Evolutionary conservation across 2,888 invertebrate genomes (phyloP), one percentile per base, ranked within the genome.

Genomic region (Tinea pellionella): DNA sequence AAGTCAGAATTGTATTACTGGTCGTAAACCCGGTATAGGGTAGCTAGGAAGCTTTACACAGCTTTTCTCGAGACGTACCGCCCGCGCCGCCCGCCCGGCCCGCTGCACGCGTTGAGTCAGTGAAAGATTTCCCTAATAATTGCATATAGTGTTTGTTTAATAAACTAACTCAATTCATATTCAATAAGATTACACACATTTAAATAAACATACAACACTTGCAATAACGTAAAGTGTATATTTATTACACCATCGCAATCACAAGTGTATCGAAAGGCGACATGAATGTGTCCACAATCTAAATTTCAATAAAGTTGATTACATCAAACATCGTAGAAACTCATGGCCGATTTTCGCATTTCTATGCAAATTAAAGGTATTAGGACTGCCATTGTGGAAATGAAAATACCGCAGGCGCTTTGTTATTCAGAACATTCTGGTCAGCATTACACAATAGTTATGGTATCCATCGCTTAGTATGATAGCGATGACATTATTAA

Each of bases 261-360:
- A 47, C 47, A 37, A 37, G 47, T 47, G 47, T 47, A 47, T 47
- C 47, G 47, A 47, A 15, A 47, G 47, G 47, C 13, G 47, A 47
- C 15, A 15, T 13, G 15, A 47, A 47, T 47, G 47, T 37, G 37
- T 9, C 37, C 9, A 37, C 47, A 47, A 47, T 16, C 47, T 19
- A 57, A 24, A 57, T 32, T 57, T 19, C 32, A 57, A 57, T 57
- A 57, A 32, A 57, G 32, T 32, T 57, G 57, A 57, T 57, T 57
- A 57, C 57, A 57, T 30, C 32, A 57, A 32, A 24, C 19, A 3
- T 24, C 24, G 29, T 57, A 57, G 57, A 57, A 57, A 57, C 57
- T 57, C 57, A 57, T 16, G 57, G 57, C 19, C 57, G 57, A 57
- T 57, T 57, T 57, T 32, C 57, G 57, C 57, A 57, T 57, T 57